phyloP scores from a whole-genome alignment of 2,888 invertebrate genomes.

The Sthenelais limicola region DNA sequence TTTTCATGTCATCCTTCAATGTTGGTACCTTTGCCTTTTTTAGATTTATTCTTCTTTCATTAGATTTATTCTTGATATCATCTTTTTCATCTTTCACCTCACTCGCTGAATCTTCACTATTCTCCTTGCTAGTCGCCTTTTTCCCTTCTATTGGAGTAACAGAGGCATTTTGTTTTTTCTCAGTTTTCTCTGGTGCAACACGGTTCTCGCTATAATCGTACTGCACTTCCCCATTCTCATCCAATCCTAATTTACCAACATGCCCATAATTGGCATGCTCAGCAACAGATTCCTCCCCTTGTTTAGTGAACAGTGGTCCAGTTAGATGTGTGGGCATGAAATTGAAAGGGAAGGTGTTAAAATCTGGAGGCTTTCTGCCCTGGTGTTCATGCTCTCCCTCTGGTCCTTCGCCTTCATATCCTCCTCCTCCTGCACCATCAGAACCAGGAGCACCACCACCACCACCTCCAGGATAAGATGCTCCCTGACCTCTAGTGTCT shows the following conservation, averaged over 20 bases:
- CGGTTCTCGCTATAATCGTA: neutral
- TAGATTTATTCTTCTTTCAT: too few relatives aligned
- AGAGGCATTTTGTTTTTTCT: neutral
- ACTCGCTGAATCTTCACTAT: too few relatives aligned
- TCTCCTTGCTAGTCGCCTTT: too few relatives aligned
- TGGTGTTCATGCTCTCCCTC: conserved; percentile 3
- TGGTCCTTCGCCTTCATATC: neutral
- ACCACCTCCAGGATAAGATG: too few relatives aligned
- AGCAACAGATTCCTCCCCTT: neutral
- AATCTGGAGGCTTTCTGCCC: conserved; percentile 11
- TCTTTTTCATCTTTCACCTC: too few relatives aligned
- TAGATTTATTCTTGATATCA: too few relatives aligned
- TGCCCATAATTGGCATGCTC: conserved; percentile 3
- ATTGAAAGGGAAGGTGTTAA: conserved; percentile 26
- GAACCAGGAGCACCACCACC: too few relatives aligned
- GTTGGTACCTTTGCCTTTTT: too few relatives aligned
- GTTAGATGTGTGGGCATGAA: conserved; percentile 29
- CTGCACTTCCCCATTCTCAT: conserved; percentile 28
- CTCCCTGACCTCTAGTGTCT: neutral
- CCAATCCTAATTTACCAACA: neutral
- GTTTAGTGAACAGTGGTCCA: conserved; percentile 14
- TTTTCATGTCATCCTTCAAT: too few relatives aligned
- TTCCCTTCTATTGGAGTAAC: too few relatives aligned
- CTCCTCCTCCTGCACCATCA: conserved; percentile 3
- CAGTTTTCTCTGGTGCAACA: neutral